Evolutionary conservation across 1,140 invertebrate genomes (phyloP).

Genomic region (Brachystomella parvula): DNA sequence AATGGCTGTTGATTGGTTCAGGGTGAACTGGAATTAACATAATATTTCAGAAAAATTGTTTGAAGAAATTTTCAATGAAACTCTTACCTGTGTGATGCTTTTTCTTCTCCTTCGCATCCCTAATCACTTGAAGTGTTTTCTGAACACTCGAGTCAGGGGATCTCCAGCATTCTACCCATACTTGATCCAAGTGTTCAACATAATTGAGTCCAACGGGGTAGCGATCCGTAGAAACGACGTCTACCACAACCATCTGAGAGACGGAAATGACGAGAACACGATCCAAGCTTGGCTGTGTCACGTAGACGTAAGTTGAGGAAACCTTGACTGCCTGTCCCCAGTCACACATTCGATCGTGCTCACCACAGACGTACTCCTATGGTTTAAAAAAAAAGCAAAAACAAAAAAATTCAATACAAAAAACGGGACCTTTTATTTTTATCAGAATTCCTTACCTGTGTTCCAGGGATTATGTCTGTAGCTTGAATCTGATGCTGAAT

Average conservation of each 20-base stretch:
- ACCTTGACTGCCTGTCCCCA: constrained; percentile 70
- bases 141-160: constrained; percentile 52
- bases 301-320: constrained; percentile 64
- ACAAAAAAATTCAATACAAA: background rate
- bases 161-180: constrained; percentile 70
- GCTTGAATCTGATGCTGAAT: constrained; percentile 63
- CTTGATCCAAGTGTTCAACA: constrained; percentile 64
- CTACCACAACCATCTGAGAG: constrained; percentile 63
- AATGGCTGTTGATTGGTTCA: constrained; percentile 69
- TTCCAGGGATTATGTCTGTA: constrained; percentile 65
- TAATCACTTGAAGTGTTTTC: constrained; percentile 68
- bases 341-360: constrained; percentile 54
- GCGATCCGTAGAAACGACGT: constrained; percentile 64
- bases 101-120: constrained; percentile 64
- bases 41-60: no score
- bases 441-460: constrained; percentile 49
- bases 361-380: constrained; percentile 63
- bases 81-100: constrained; percentile 68
- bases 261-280: constrained; percentile 65
- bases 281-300: constrained; percentile 63
- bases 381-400: constrained; percentile 22
- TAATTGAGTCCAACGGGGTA: constrained; percentile 65
- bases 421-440: background rate
- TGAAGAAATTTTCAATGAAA: no score
- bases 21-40: no score